Evolutionary conservation across 2,888 invertebrate genomes (phyloP).

Genomic region (Caenorhabditis doughertyi): DNA sequence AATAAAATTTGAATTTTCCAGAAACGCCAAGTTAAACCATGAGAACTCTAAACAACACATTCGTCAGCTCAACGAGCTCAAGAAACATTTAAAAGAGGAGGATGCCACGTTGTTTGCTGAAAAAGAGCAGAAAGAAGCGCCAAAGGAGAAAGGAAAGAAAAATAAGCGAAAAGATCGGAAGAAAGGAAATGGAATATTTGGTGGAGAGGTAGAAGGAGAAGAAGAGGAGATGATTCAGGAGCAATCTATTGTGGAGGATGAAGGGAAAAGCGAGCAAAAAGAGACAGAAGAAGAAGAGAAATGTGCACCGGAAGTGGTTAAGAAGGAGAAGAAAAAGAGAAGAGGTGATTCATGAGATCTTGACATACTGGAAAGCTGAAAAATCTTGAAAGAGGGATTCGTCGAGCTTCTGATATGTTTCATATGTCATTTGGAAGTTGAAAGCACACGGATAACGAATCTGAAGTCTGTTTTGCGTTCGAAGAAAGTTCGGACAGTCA

Average conservation of each 20-base stretch:
- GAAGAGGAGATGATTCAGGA: conserved; percentile 32
- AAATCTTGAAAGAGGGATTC: no score
- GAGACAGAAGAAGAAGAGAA: conserved; percentile 12
- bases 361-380: no score
- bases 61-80: conserved; percentile 83
- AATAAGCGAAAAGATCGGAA: conserved; percentile 59
- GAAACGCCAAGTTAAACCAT: conserved; percentile 83
- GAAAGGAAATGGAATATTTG: conserved; percentile 63
- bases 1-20: no score
- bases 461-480: no score
- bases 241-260: background rate
- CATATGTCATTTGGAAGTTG: no score
- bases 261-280: no score
- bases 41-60: conserved; percentile 85
- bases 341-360: conserved; percentile 36
- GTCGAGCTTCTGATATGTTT: no score
- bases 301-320: conserved; percentile 16
- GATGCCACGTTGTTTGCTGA: conserved; percentile 74
- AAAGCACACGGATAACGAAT: no score
- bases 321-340: conserved; percentile 66
- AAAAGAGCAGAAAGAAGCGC: background rate
- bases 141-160: conserved; percentile 44
- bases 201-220: conserved; percentile 33
- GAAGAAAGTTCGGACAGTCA: no score
- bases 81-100: conserved; percentile 83